phyloP scores from a whole-genome alignment of 2,888 invertebrate species.

The Petrophora chlorosata region DNA sequence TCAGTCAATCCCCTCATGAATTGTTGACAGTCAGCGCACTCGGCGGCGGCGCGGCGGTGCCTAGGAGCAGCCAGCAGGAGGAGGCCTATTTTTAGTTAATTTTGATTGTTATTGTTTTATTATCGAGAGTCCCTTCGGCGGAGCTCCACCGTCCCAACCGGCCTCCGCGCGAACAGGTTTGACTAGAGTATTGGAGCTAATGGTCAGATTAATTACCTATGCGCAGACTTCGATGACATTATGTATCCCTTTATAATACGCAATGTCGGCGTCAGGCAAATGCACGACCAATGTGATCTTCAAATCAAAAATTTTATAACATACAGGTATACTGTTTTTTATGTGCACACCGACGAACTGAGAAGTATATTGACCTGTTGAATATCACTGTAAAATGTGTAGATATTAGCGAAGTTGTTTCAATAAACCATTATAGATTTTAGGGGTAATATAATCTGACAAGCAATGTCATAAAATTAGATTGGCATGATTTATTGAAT shows the following conservation, averaged over 20 bases:
- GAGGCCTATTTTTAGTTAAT: constrained; percentile 46
- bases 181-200: constrained; percentile 46
- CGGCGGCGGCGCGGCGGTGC: too few relatives aligned
- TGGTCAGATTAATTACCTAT: constrained; percentile 2
- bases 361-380: too few relatives aligned
- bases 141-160: constrained; percentile 38
- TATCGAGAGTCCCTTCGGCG: constrained; percentile 39
- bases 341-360: too few relatives aligned
- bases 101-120: constrained; percentile 54
- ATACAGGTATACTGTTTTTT: too few relatives aligned
- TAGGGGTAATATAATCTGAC: background rate
- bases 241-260: too few relatives aligned
- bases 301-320: too few relatives aligned
- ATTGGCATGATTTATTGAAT: background rate
- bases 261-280: too few relatives aligned
- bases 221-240: background rate
- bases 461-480: background rate
- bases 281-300: too few relatives aligned
- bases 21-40: constrained; percentile 31
- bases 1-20: constrained; percentile 18
- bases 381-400: too few relatives aligned
- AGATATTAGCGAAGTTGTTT: too few relatives aligned
- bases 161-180: constrained; percentile 66
- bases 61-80: too few relatives aligned
- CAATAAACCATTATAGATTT: too few relatives aligned